Evolutionary conservation across 2,113 vertebrate genomes (phyloP).

Genomic region (Onychostoma macrolepis): DNA sequence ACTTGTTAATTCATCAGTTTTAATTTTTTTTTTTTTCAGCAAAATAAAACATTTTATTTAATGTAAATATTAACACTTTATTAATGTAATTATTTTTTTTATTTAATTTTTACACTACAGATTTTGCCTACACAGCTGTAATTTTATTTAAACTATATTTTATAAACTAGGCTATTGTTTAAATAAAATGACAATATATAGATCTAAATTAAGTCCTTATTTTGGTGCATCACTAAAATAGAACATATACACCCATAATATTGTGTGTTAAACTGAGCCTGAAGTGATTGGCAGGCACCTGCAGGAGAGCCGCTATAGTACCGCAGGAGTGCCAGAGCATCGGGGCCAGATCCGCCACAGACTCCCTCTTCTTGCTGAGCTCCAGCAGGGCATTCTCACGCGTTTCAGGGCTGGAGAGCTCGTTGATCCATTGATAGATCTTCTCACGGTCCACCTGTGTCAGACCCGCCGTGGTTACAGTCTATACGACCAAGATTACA

Average conservation of each 20-base stretch:
- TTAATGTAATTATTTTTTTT: not conserved
- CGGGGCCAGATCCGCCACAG: constrained; percentile 93
- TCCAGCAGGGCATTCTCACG: constrained; percentile 95
- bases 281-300: constrained; percentile 74
- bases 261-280: too few species aligned
- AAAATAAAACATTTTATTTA: too few species aligned
- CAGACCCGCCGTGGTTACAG: constrained; percentile 88
- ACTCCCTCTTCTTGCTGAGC: constrained; percentile 96
- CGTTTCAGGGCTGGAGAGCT: constrained; percentile 95
- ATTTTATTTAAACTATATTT: not conserved
- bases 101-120: not conserved
- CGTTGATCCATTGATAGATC: constrained; percentile 99
- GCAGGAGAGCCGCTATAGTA: constrained; percentile 93
- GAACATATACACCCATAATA: too few species aligned
- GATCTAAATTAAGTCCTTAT: too few species aligned
- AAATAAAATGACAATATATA: too few species aligned
- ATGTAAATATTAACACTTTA: not conserved
- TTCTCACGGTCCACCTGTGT: constrained; percentile 97
- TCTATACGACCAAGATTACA: constrained; percentile 67
- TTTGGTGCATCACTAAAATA: too few species aligned
- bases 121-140: not conserved
- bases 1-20: not conserved
- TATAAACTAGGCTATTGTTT: too few species aligned
- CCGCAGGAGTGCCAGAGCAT: constrained; percentile 99
- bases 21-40: not conserved